These are phyloP conservation scores for Phocoena sinus DNA, from an alignment of 2,113 vertebrate species.

Conservation along the genomic window DNA sequence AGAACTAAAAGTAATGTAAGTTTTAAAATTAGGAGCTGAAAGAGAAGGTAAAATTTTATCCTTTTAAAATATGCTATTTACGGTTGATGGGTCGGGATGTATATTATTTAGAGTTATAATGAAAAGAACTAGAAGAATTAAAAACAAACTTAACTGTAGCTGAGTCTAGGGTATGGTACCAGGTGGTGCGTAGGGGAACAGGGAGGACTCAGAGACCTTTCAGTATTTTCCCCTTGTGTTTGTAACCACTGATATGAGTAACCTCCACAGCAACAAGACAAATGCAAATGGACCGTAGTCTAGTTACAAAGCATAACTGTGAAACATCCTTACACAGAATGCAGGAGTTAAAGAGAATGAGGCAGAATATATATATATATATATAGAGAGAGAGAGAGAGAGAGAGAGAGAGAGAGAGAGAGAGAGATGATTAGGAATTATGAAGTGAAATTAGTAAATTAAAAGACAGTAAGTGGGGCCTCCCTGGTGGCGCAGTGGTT, in stretches of 20 bases:
- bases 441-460: no score
- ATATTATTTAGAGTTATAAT: neutral
- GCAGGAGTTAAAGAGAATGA: neutral
- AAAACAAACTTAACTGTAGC: neutral
- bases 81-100: neutral
- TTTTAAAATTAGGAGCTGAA: neutral
- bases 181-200: neutral
- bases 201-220: neutral
- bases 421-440: no score
- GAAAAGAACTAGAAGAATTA: neutral
- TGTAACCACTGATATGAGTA: neutral
- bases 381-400: no score
- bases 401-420: no score
- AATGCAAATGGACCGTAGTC: neutral
- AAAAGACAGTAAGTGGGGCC: no score
- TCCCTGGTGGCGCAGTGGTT: no score
- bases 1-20: neutral
- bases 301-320: neutral
- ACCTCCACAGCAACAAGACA: neutral
- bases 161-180: neutral
- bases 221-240: neutral
- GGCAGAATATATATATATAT: neutral
- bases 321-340: neutral
- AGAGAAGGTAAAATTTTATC: neutral
- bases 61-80: neutral